Evolutionary conservation across 2,888 invertebrate genomes (phyloP), one percentile per base, ranked within the genome.

Genomic region (Coecobrya sp.): DNA sequence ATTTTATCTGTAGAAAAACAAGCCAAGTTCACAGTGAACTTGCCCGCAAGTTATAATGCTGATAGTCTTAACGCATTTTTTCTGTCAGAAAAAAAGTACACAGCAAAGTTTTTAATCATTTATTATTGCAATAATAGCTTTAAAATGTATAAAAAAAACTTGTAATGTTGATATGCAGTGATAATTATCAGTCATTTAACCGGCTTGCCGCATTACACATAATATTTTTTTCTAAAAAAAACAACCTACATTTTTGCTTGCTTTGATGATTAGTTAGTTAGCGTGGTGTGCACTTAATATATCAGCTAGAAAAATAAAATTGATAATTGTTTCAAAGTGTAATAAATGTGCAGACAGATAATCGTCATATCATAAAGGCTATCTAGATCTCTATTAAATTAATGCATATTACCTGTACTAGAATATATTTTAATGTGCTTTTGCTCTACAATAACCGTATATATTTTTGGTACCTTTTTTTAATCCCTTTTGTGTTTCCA

Each of bases 171-270:
- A 36, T 36, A 36, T 36, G n/a, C n/a, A n/a, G n/a, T n/a, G 59
- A 59, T 59, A 59, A 59, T 59, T 59, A 59, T 59, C 59, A 59
- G 59, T 59, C 59, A 59, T 59, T 59, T 59, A n/a, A 19, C 59
- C 59, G 59, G 59, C 59, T 36, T 36, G 36, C 36, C 36, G 36
- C 36, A 36, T 2, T 7, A 36, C 7, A 36, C 36, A 36, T 36
- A 59, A 4, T 59, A 4, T 59, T 49, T 49, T 49, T 10, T 49
- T 49, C 49, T 10, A 36, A 36, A 36, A 36, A 36, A 36, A 4
- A 7, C 7, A n/a, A 7, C 36, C 36, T 36, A 36, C 36, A n/a
- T n/a, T n/a, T n/a, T 36, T 36, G 7, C 7, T 36, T 7, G 36
- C 36, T 4, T 36, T 36, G 36, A 36, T 36, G 36, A 36, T 7